Evolutionary conservation across 2,888 invertebrate genomes (phyloP).

Genomic region (Eupithecia exiguata): DNA sequence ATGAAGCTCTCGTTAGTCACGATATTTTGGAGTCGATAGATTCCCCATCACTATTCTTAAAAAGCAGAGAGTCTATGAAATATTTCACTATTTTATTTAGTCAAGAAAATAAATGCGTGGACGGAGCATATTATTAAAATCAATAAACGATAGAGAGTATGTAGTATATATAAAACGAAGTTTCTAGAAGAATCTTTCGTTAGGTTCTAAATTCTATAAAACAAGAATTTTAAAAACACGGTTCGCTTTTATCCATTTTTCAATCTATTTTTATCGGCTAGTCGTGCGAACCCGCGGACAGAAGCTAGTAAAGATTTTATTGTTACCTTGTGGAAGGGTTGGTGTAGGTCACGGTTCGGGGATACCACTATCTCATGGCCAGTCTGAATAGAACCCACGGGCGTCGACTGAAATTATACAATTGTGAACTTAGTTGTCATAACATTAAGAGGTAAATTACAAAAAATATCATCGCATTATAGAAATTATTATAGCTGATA

Average conservation of each 20-base stretch:
- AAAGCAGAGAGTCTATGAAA: too few species aligned
- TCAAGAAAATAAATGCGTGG: too few species aligned
- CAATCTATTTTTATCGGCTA: too few species aligned
- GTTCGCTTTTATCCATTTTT: not conserved
- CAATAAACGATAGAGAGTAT: too few species aligned
- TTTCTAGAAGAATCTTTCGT: too few species aligned
- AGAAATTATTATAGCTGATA: not conserved
- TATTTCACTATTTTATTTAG: too few species aligned
- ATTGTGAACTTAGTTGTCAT: slow-evolving; percentile 22
- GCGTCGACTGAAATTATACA: slow-evolving; percentile 90
- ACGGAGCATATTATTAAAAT: too few species aligned
- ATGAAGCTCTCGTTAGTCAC: too few species aligned
- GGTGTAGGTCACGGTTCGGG: slow-evolving; percentile 94
- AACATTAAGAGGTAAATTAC: not conserved
- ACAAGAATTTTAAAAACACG: not conserved
- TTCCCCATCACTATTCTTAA: too few species aligned
- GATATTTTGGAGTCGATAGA: too few species aligned
- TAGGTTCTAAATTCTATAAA: not conserved
- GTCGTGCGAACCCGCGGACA: not conserved
- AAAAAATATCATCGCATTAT: not conserved
- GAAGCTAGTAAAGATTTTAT: not conserved
- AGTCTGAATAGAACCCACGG: slow-evolving; percentile 95
- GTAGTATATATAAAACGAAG: too few species aligned
- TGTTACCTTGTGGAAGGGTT: slow-evolving; percentile 89
- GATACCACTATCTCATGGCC: slow-evolving; percentile 96